phyloP scores from a whole-genome alignment of 30 jellyfish, hydroid and myxozoan genomes.

The Aurelia sp. region DNA sequence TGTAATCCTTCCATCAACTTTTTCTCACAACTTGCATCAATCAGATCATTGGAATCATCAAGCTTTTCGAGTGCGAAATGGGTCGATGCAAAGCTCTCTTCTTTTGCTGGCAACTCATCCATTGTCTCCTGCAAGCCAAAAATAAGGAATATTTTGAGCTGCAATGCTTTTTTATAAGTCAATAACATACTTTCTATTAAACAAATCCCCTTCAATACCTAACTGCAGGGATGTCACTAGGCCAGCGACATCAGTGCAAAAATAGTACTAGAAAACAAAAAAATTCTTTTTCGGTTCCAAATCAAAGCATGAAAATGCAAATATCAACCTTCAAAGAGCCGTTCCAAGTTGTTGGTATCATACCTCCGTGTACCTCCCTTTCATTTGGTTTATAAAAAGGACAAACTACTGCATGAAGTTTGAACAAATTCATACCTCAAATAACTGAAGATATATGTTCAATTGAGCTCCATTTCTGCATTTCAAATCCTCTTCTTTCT shows the following conservation, averaged over 20 bases:
- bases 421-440: conserved; percentile 13
- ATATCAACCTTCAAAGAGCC: too few species aligned
- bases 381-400: neutral
- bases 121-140: neutral
- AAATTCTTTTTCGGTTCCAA: too few species aligned
- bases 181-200: too few species aligned
- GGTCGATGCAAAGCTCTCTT: neutral
- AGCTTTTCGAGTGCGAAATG: neutral
- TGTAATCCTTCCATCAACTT: neutral
- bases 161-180: too few species aligned
- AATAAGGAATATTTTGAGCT: neutral
- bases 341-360: too few species aligned
- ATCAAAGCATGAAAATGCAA: too few species aligned
- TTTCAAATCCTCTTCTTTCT: conserved; percentile 6
- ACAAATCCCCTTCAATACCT: too few species aligned
- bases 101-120: conserved; percentile 23
- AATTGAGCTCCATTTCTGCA: conserved; percentile 41
- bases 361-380: neutral
- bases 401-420: neutral
- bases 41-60: neutral
- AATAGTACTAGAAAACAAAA: too few species aligned
- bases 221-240: too few species aligned
- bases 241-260: too few species aligned
- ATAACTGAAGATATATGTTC: conserved; percentile 7
- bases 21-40: conserved; percentile 5